Evolutionary conservation across 92 coral and sea anemone genomes (phyloP).

Genomic region (Epizoanthus scotinus): DNA sequence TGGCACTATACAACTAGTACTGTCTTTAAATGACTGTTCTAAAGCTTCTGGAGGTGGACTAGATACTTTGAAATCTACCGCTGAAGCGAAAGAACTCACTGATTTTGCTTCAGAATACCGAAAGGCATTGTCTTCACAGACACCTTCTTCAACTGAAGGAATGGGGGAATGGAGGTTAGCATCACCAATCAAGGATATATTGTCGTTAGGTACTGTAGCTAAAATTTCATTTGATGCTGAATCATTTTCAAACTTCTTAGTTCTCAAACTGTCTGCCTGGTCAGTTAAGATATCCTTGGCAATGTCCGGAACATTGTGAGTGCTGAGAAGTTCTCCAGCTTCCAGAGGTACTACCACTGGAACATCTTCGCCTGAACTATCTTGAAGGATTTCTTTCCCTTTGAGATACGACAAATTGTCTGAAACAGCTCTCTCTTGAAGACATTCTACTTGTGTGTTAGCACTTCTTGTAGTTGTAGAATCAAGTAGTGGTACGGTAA

Average conservation of each 20-base stretch:
- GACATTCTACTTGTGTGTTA: neutral
- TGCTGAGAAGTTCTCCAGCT: neutral
- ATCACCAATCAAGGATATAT: neutral
- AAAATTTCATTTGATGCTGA: neutral
- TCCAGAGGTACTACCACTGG: neutral
- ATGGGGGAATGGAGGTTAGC: neutral
- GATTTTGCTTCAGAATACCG: neutral
- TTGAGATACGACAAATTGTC: neutral
- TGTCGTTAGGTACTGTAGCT: neutral
- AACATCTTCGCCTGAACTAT: neutral
- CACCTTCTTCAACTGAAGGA: neutral
- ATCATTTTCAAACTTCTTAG: neutral
- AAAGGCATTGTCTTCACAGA: neutral
- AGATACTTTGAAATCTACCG: neutral
- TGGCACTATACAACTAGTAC: neutral
- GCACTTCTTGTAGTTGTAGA: neutral
- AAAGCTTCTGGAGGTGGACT: neutral
- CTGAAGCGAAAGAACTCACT: neutral
- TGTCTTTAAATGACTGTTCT: conserved; percentile 1
- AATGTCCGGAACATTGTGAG: neutral
- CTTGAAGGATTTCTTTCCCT: neutral
- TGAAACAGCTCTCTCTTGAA: neutral
- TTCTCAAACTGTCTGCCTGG: neutral
- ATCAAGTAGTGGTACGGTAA: neutral
- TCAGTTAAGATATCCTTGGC: neutral